Conservation (phyloP, 1,140 invertebrate species). For the Centruroides vittatus region DNA sequence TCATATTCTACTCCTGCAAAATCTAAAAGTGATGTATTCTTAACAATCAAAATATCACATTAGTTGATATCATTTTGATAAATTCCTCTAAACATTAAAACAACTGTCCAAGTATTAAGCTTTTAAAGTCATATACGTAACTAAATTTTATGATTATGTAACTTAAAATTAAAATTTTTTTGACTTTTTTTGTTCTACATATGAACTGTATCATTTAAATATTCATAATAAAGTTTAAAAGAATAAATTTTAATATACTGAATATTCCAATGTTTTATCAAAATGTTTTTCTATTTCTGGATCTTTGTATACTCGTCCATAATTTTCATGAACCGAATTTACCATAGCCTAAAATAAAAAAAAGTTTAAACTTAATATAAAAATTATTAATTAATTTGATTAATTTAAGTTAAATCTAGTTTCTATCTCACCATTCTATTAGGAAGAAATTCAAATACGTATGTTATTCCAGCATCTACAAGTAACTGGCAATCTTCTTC, state of each 20-base stretch:
- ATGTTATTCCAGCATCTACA: conserved; percentile 17
- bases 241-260: conserved; percentile 16
- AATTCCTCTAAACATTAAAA: too few relatives aligned
- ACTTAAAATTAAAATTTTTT: too few relatives aligned
- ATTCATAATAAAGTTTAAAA: neutral
- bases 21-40: too few relatives aligned
- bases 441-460: conserved; percentile 20
- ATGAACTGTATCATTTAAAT: too few relatives aligned
- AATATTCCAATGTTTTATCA: conserved; percentile 20
- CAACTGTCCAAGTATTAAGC: too few relatives aligned
- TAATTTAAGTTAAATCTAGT: too few relatives aligned
- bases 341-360: conserved; percentile 17
- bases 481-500: conserved; percentile 15
- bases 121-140: too few relatives aligned
- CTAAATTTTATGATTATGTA: too few relatives aligned
- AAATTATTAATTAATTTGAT: neutral
- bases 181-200: too few relatives aligned
- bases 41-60: too few relatives aligned
- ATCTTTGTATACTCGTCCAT: conserved; percentile 18
- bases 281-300: conserved; percentile 19
- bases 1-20: too few relatives aligned
- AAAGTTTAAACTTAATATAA: neutral
- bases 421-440: conserved; percentile 23
- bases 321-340: conserved; percentile 16
- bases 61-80: too few relatives aligned